A percentile compares a stretch with the other conserved stretches of the same genome.
Evolutionary conservation across 2,113 vertebrate genomes (phyloP).

Genomic region (Podarcis muralis): DNA sequence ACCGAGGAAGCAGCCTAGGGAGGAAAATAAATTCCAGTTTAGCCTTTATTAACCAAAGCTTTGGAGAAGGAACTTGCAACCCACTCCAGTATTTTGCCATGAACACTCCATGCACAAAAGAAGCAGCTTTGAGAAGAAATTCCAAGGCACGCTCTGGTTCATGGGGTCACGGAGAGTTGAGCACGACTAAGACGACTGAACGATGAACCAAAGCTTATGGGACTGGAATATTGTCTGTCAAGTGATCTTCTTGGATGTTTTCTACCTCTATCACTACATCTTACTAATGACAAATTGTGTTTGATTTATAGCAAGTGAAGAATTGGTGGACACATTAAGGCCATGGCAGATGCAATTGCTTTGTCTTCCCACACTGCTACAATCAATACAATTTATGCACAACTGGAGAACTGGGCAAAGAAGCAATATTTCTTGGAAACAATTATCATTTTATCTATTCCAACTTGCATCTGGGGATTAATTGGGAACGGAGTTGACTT

Average conservation of each 20-base stretch:
- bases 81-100: no score
- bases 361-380: not conserved
- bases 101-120: no score
- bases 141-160: no score
- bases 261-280: not conserved
- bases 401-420: not conserved
- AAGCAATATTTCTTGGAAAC: not conserved
- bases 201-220: not conserved
- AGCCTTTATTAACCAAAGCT: not conserved
- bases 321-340: not conserved
- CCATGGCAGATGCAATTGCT: not conserved
- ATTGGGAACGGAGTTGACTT: slow-evolving; percentile 4
- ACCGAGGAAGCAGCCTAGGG: not conserved
- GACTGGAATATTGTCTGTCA: not conserved
- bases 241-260: not conserved
- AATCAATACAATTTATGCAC: not conserved
- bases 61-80: no score
- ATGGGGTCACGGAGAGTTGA: no score
- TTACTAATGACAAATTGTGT: not conserved
- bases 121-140: no score
- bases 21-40: not conserved
- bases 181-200: no score
- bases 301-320: slow-evolving; percentile 22
- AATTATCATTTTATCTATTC: not conserved
- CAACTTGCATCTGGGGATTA: not conserved